phyloP scores from a whole-genome alignment of 2,113 vertebrate genomes.

The Plecturocebus donacophilus region DNA sequence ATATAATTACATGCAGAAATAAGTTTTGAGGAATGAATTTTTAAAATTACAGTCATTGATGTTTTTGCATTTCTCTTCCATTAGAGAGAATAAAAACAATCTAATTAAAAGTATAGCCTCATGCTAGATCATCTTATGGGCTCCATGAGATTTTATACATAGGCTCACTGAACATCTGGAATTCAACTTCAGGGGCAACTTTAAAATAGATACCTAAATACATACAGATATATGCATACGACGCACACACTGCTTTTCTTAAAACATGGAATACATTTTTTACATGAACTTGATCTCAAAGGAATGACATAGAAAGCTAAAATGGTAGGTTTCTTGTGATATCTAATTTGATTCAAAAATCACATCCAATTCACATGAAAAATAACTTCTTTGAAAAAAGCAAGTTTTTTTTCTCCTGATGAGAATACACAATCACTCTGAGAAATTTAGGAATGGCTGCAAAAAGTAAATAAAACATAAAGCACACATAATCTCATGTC shows the following conservation, averaged over 20 bases:
- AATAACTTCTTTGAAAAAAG: neutral
- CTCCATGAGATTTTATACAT: neutral
- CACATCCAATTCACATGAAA: constrained; percentile 34
- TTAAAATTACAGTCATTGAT: neutral
- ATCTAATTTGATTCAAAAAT: constrained; percentile 56
- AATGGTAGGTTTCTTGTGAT: neutral
- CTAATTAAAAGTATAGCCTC: neutral
- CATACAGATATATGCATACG: neutral
- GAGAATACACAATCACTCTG: constrained; percentile 21
- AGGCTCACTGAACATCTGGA: neutral
- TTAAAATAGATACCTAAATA: neutral
- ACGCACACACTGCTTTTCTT: neutral
- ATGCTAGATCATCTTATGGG: neutral
- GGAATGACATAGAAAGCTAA: neutral
- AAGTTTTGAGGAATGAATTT: constrained; percentile 31
- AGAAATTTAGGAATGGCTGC: constrained; percentile 1
- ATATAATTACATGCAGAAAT: constrained; percentile 45
- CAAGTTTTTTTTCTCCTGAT: neutral
- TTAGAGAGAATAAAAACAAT: constrained; percentile 9
- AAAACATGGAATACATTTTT: neutral
- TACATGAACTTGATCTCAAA: neutral
- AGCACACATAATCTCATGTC: neutral
- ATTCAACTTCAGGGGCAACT: neutral
- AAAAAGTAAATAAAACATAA: constrained; percentile 35
- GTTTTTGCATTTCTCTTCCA: constrained; percentile 25